Conservation (phyloP, 2,113 vertebrate species). For the Oncorhynchus nerka region DNA sequence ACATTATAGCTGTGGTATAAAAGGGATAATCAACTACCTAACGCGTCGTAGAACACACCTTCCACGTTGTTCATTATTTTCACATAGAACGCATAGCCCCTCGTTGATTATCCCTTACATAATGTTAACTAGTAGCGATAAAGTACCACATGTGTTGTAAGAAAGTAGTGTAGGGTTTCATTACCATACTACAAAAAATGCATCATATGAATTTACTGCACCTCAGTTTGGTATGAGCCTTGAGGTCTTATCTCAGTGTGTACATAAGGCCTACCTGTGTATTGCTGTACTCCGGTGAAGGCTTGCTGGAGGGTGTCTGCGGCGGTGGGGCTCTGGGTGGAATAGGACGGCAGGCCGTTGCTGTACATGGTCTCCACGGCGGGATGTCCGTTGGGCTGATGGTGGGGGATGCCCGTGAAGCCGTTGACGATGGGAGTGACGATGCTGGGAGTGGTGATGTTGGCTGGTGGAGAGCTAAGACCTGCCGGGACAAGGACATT, state of each 20-base stretch:
- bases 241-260: background rate
- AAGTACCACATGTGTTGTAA: too few species aligned
- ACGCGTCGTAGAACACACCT: too few species aligned
- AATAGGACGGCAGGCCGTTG: slow-evolving; percentile 91
- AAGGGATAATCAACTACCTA: too few species aligned
- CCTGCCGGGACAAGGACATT: slow-evolving; percentile 68
- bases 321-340: slow-evolving; percentile 93
- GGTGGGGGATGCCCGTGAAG: slow-evolving; percentile 90
- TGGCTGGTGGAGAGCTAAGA: slow-evolving; percentile 90
- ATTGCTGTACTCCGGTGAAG: slow-evolving; percentile 96
- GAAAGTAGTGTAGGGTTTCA: too few species aligned
- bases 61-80: too few species aligned
- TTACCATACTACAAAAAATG: too few species aligned
- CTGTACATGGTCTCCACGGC: slow-evolving; percentile 91
- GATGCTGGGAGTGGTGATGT: slow-evolving; percentile 89
- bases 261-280: slow-evolving; percentile 81
- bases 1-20: too few species aligned
- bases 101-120: too few species aligned
- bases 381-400: slow-evolving; percentile 90
- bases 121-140: too few species aligned
- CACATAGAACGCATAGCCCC: too few species aligned
- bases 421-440: slow-evolving; percentile 91
- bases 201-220: too few species aligned
- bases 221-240: background rate
- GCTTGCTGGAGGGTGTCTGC: slow-evolving; percentile 94